Evolutionary conservation across 2,888 invertebrate genomes (phyloP).

Genomic region (Chrysolina haemoptera): DNA sequence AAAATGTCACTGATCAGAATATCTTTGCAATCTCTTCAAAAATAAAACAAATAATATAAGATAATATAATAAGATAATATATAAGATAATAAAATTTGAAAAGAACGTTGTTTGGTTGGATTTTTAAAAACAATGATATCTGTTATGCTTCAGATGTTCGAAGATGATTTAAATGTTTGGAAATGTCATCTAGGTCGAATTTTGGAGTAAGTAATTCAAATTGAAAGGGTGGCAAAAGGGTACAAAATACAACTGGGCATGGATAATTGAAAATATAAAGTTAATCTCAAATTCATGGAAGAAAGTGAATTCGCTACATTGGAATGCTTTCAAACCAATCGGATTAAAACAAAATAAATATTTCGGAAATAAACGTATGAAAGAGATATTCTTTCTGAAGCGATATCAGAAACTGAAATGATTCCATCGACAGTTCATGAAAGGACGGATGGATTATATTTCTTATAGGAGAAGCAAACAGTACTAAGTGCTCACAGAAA

Average conservation of each 20-base stretch:
- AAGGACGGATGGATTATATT: neutral
- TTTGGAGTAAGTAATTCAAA: too few species aligned
- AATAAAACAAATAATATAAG: too few species aligned
- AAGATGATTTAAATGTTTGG: too few species aligned
- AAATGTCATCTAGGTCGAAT: too few species aligned
- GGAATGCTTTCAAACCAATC: constrained; percentile 5
- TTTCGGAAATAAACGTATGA: neutral
- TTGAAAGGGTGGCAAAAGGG: neutral
- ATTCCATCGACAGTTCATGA: neutral
- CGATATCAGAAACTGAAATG: neutral
- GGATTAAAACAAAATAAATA: neutral
- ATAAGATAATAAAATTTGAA: too few species aligned
- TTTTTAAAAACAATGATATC: too few species aligned
- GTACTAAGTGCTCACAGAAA: neutral
- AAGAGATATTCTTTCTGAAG: neutral
- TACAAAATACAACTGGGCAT: neutral
- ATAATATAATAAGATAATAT: too few species aligned
- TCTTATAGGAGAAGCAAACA: neutral
- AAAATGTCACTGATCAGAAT: too few species aligned
- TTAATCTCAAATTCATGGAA: neutral
- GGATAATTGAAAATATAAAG: neutral
- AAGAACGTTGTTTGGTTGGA: too few species aligned
- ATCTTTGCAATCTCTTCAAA: too few species aligned
- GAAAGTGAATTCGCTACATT: neutral
- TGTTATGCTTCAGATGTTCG: too few species aligned